These are phyloP conservation scores for Artibeus jamaicensis DNA, from an alignment of 2,797 vertebrate species.

Conservation along the genomic window DNA sequence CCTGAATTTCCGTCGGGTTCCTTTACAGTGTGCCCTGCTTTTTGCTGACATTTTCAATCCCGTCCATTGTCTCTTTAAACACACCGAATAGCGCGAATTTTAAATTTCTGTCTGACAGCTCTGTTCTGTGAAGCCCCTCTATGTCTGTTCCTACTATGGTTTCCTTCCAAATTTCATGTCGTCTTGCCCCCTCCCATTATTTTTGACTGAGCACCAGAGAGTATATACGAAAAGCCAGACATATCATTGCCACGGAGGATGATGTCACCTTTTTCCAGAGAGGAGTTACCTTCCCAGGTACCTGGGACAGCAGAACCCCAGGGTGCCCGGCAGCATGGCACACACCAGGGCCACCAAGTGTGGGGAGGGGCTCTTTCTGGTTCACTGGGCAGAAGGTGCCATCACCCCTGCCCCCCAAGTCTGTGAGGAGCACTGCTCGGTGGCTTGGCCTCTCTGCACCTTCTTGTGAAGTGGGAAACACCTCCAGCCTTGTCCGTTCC, in stretches of 20 bases:
- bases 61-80: background rate
- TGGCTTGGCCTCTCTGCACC: background rate
- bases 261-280: background rate
- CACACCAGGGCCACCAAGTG: background rate
- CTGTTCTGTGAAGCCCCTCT: background rate
- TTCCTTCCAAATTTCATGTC: background rate
- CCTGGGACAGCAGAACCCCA: background rate
- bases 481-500: too few species aligned
- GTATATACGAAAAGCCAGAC: background rate
- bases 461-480: background rate
- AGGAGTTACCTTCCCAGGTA: background rate
- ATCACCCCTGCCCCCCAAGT: background rate
- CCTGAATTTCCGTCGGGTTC: background rate
- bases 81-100: background rate
- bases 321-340: background rate
- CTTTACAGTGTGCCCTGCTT: background rate
- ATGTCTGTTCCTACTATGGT: background rate
- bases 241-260: background rate
- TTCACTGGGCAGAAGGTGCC: too few species aligned
- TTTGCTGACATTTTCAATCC: background rate
- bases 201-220: background rate
- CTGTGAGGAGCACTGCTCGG: fast-evolving
- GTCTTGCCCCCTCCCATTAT: background rate
- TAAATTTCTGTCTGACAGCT: background rate
- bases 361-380: background rate